These are phyloP conservation scores for Polyommatus iphigenia DNA, from an alignment of 2,888 invertebrate genomes.

Conservation along the genomic window DNA sequence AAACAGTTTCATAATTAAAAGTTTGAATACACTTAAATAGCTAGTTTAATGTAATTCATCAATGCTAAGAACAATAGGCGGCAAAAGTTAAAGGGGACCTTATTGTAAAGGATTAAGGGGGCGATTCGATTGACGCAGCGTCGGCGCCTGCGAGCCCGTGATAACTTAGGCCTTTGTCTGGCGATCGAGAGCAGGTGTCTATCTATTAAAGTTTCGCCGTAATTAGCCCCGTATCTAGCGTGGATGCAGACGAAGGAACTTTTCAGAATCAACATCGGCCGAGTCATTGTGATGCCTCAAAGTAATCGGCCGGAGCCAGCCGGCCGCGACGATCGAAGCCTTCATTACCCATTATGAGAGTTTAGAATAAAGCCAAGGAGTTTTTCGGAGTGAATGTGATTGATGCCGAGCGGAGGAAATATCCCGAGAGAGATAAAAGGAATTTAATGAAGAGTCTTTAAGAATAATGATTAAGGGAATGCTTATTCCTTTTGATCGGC, in stretches of 20 bases:
- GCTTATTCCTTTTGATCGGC: constrained; percentile 77
- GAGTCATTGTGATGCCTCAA: constrained; percentile 75
- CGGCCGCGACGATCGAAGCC: constrained; percentile 72
- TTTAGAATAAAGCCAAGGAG: constrained; percentile 80
- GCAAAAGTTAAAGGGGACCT: constrained; percentile 49
- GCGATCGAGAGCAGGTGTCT: constrained; percentile 77
- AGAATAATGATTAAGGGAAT: constrained; percentile 80
- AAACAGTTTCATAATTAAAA: not conserved
- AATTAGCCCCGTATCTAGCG: constrained; percentile 76
- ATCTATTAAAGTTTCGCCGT: constrained; percentile 77
- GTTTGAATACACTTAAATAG: constrained; percentile 1
- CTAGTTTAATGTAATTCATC: constrained; percentile 13
- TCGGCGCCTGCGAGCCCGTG: constrained; percentile 68
- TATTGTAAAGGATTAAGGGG: constrained; percentile 51
- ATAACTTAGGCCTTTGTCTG: constrained; percentile 78
- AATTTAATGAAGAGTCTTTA: constrained; percentile 81
- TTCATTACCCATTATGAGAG: constrained; percentile 81
- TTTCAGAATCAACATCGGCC: constrained; percentile 75
- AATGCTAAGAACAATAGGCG: constrained; percentile 1
- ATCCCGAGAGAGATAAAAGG: constrained; percentile 79
- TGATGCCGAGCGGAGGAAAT: constrained; percentile 77
- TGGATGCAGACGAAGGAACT: constrained; percentile 74
- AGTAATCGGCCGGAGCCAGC: constrained; percentile 75
- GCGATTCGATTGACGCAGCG: constrained; percentile 51
- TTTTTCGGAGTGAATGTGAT: constrained; percentile 79